Evolutionary conservation across 2,888 invertebrate genomes (phyloP).

Genomic region (Lepeophtheirus nordmannii): DNA sequence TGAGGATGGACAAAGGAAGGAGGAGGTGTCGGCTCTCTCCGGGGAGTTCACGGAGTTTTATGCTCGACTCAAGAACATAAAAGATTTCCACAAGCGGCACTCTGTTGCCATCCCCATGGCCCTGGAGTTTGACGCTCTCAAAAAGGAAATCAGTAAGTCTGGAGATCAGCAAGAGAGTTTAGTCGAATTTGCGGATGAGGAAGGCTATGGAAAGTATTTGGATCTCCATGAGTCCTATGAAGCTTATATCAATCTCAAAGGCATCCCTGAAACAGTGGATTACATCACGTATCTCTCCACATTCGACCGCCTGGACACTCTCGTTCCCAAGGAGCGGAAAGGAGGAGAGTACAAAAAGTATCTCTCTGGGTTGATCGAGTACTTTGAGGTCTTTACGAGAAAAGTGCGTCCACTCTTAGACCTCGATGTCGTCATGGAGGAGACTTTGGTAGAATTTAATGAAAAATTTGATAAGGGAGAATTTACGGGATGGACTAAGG

Average conservation of each 20-base stretch:
- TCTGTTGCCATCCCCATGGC: slow-evolving; percentile 84
- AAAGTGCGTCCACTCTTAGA: slow-evolving; percentile 74
- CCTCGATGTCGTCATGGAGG: slow-evolving; percentile 58
- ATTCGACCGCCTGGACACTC: slow-evolving; percentile 85
- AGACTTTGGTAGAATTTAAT: slow-evolving; percentile 61
- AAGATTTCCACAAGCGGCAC: slow-evolving; percentile 89
- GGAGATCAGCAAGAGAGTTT: slow-evolving; percentile 55
- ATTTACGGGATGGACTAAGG: slow-evolving; percentile 38
- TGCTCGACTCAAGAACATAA: slow-evolving; percentile 71
- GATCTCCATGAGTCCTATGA: slow-evolving; percentile 93
- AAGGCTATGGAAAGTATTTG: slow-evolving; percentile 94
- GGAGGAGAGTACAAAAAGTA: slow-evolving; percentile 52
- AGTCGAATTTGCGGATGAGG: slow-evolving; percentile 95
- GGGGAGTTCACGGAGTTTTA: slow-evolving; percentile 98
- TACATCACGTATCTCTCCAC: slow-evolving; percentile 85
- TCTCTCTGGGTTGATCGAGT: slow-evolving; percentile 62
- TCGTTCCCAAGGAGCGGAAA: slow-evolving; percentile 54
- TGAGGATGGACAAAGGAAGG: slow-evolving; percentile 82
- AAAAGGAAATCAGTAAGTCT: slow-evolving; percentile 73
- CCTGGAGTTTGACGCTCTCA: slow-evolving; percentile 87
- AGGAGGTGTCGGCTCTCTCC: slow-evolving; percentile 80
- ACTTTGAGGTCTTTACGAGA: slow-evolving; percentile 60
- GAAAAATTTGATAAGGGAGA: slow-evolving; percentile 54
- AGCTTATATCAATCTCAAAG: slow-evolving; percentile 82
- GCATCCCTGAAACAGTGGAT: slow-evolving; percentile 55